These are phyloP conservation scores for Lepidochitona cinerea DNA, from an alignment of 2,888 invertebrate genomes.

Conservation along the genomic window DNA sequence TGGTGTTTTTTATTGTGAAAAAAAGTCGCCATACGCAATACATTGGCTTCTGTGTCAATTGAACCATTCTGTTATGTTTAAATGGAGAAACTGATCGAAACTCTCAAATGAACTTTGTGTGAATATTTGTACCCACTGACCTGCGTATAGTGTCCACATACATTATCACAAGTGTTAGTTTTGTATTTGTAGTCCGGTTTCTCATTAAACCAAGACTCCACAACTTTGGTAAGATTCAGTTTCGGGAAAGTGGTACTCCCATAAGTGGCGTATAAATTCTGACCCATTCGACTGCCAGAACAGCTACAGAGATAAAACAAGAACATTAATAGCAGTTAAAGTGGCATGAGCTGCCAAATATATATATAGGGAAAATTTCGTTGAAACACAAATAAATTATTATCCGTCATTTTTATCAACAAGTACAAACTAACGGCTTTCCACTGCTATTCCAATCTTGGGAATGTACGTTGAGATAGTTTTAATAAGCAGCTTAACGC, in stretches of 20 bases:
- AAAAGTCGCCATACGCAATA: too few relatives aligned
- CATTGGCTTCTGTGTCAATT: too few relatives aligned
- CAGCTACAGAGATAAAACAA: neutral
- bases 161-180: neutral
- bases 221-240: neutral
- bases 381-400: too few relatives aligned
- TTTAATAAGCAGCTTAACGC: too few relatives aligned
- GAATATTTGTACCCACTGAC: neutral
- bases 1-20: too few relatives aligned
- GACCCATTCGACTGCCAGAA: neutral
- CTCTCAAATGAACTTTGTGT: neutral
- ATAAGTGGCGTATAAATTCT: neutral
- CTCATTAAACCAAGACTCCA: neutral
- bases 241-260: neutral
- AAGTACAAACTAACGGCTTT: too few relatives aligned
- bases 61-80: too few relatives aligned
- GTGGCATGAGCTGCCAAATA: neutral
- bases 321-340: neutral
- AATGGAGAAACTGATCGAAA: too few relatives aligned
- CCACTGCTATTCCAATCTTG: too few relatives aligned
- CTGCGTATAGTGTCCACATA: constrained; percentile 3
- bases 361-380: too few relatives aligned
- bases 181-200: neutral
- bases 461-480: too few relatives aligned
- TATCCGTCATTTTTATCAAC: too few relatives aligned